phyloP scores from a whole-genome alignment of 2,888 invertebrate species.

The Oscheius sp. region DNA sequence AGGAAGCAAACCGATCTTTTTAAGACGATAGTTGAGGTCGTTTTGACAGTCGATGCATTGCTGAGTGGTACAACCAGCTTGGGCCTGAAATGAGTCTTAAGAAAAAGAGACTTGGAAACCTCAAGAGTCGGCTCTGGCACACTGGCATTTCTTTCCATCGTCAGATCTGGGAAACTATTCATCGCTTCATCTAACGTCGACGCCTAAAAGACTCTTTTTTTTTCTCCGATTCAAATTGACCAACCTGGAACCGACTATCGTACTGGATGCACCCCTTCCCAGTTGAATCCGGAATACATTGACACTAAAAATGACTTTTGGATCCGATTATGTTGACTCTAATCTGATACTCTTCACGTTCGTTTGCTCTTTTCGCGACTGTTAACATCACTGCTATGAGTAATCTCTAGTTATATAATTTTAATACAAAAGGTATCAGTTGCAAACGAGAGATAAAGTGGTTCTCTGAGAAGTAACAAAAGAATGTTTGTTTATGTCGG shows the following conservation, averaged over 20 bases:
- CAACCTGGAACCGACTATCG: slow-evolving; percentile 33
- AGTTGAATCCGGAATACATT: slow-evolving; percentile 19
- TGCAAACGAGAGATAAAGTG: no score
- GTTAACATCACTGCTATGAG: no score
- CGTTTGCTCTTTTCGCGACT: no score
- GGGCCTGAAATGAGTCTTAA: slow-evolving; percentile 1
- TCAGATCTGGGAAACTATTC: slow-evolving; percentile 51
- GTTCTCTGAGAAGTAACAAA: no score
- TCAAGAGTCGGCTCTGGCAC: slow-evolving; percentile 5
- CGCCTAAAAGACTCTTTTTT: slow-evolving; percentile 40
- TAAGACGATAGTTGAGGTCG: slow-evolving; percentile 36
- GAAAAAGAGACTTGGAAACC: neutral
- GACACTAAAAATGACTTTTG: slow-evolving; percentile 30
- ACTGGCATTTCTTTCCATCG: slow-evolving; percentile 36
- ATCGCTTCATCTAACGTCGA: slow-evolving; percentile 58
- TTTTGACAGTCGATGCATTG: slow-evolving; percentile 46
- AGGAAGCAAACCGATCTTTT: slow-evolving; percentile 45
- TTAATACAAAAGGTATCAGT: no score
- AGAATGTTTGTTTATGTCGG: no score
- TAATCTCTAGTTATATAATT: no score
- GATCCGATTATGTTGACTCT: slow-evolving; percentile 17
- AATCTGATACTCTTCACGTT: slow-evolving; percentile 11
- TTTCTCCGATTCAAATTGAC: neutral
- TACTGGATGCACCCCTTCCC: slow-evolving; percentile 38
- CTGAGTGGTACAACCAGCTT: slow-evolving; percentile 32